A percentile compares a stretch with the other conserved stretches of the same genome.
Conservation (phyloP, 2,797 vertebrate species). For the Platyrinchus mystaceus region DNA sequence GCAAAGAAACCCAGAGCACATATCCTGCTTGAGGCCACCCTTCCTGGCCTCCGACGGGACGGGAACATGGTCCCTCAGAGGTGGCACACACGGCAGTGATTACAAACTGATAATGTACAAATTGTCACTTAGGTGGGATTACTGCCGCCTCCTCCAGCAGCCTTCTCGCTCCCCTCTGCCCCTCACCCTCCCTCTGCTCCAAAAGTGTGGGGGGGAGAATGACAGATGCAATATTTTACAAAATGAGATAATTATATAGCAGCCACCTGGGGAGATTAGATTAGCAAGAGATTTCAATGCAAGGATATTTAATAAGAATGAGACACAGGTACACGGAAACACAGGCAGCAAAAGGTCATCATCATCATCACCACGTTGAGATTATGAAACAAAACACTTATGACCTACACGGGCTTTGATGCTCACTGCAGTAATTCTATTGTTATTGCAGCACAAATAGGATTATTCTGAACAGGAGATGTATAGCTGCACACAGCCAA, state of each 20-base stretch:
- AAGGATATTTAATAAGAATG: constrained; percentile 70
- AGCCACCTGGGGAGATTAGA: constrained; percentile 72
- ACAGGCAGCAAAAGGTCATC: constrained; percentile 61
- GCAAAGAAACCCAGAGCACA: not conserved
- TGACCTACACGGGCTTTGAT: constrained; percentile 59
- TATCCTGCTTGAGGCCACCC: not conserved
- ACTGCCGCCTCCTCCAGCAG: constrained; percentile 37
- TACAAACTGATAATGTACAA: not conserved
- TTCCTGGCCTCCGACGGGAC: not conserved
- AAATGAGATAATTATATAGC: constrained; percentile 76
- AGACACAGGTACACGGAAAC: constrained; percentile 38
- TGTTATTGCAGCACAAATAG: constrained; percentile 67
- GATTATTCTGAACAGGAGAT: constrained; percentile 50
- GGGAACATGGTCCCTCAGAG: not conserved
- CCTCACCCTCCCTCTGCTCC: constrained; percentile 36
- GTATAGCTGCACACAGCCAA: not conserved
- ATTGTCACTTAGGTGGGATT: constrained; percentile 43
- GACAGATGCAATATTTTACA: constrained; percentile 75
- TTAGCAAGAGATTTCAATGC: constrained; percentile 70
- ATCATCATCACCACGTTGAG: constrained; percentile 50
- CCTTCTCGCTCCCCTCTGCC: not conserved
- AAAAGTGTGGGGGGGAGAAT: not conserved
- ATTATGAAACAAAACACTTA: constrained; percentile 41
- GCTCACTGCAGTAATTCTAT: constrained; percentile 57
- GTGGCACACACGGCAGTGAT: not conserved